phyloP scores from a whole-genome alignment of 2,888 invertebrate species.

The Thymelicus acteon region DNA sequence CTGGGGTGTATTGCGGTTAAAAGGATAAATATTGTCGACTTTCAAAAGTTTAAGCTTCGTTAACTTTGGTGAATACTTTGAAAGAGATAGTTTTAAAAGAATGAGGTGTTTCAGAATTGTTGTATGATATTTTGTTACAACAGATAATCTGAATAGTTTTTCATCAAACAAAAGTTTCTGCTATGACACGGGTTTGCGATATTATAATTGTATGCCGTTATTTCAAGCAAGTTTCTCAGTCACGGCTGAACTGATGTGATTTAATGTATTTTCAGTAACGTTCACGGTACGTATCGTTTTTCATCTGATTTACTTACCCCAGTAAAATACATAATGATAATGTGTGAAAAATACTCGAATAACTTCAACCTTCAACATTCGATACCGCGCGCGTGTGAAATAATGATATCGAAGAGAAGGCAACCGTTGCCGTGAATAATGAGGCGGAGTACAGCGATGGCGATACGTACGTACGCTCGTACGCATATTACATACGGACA shows the following conservation, averaged over 20 bases:
- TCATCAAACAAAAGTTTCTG: too few species aligned
- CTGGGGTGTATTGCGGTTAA: conserved; percentile 23
- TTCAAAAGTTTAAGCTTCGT: conserved; percentile 20
- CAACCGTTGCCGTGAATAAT: conserved; percentile 9
- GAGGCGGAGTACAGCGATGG: not conserved
- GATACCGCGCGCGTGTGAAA: conserved; percentile 1
- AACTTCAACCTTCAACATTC: not conserved
- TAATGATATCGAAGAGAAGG: not conserved
- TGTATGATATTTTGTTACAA: not conserved
- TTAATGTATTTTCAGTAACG: too few species aligned
- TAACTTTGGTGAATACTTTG: conserved; percentile 12
- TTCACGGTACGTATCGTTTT: too few species aligned
- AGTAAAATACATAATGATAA: too few species aligned
- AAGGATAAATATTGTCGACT: conserved; percentile 29
- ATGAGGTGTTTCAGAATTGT: conserved; percentile 1
- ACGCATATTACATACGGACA: too few species aligned
- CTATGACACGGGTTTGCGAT: too few species aligned
- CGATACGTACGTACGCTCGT: not conserved
- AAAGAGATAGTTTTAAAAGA: conserved; percentile 3
- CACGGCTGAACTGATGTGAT: too few species aligned
- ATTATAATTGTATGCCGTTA: too few species aligned
- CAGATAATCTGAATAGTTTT: not conserved
- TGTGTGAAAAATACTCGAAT: conserved; percentile 9
- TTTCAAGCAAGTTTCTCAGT: too few species aligned
- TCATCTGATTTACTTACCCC: too few species aligned